Base-by-base conservation (phyloP, 2,888 invertebrate genomes). In the Scaptomyza flava region DNA sequence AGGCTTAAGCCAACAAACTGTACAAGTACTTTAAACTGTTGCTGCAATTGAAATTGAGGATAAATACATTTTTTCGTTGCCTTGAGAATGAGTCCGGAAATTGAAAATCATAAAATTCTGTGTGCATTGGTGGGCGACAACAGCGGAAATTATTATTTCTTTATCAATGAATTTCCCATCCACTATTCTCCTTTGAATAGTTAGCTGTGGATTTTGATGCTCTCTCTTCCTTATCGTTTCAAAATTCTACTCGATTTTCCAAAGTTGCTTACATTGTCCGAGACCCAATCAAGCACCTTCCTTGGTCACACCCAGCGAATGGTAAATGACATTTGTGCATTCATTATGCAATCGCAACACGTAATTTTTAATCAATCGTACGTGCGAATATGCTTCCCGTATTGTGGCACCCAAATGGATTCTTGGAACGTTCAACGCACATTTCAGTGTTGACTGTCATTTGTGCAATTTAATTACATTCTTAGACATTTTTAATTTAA, bases 361-460 rank as follows among this genome's bases (percentile, higher is more conserved):
- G 90, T 90, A 82, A 58, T 74, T 83, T 82, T 87, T 89, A 90
- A 89, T 89, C 87, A 90, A 84, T 81, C 78, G 70, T 83, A 88
- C 90, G 90, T 89, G 90, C 78, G 57, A 78, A 78, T 74, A 76
- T 48, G 51, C 12, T 72, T 65, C 52, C 45, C 46, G 43, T 27
- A 71, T 48, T 30, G 63, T 57, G 30, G 59, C 8, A 43, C 31
- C 51, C 9, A 27, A 51, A 41, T 36, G 41, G 48, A 23, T 36
- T 42, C 51, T 17, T 52, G 20, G 23, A 51, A n/a, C 31, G 27
- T 30, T 17, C 41, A 41, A 1, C 34, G 14, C 33, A 41, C n/a
- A 12, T 33, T 23, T 51, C 23, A 14, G 14, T 41, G 17, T 52
- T 50, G 47, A 34, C 46, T 62, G 73, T 63, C 73, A 67, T 14